Conservation (phyloP, 1,140 invertebrate species). For the Sinella curviseta region DNA sequence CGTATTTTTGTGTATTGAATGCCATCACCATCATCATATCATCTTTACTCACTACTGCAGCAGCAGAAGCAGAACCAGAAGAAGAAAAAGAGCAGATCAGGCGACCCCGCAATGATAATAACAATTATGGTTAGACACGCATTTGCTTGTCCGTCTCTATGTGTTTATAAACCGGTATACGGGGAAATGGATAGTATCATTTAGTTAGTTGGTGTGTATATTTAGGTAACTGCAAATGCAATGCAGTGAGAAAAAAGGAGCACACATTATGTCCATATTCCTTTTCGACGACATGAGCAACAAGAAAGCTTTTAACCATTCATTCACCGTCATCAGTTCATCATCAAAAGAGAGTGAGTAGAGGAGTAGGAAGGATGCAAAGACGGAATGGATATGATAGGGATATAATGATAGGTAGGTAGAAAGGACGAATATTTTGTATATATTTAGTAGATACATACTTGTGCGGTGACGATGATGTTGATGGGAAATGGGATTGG, state of each 20-base stretch:
- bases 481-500: no score
- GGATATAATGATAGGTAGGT: neutral
- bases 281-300: no score
- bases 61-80: neutral
- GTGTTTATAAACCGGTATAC: neutral
- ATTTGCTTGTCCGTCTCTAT: neutral
- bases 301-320: neutral
- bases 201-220: neutral
- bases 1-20: neutral
- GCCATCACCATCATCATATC: constrained; percentile 9
- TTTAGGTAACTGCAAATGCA: neutral
- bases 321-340: neutral
- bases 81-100: constrained; percentile 9
- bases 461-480: neutral
- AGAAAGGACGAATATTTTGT: neutral
- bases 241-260: neutral
- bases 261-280: neutral
- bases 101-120: neutral
- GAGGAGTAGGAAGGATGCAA: no score
- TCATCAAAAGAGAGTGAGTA: no score
- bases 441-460: neutral
- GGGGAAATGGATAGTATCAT: neutral
- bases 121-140: neutral
- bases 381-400: no score
- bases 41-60: neutral